Evolutionary conservation across 2,113 vertebrate species (phyloP).

Genomic region (Gambusia affinis): DNA sequence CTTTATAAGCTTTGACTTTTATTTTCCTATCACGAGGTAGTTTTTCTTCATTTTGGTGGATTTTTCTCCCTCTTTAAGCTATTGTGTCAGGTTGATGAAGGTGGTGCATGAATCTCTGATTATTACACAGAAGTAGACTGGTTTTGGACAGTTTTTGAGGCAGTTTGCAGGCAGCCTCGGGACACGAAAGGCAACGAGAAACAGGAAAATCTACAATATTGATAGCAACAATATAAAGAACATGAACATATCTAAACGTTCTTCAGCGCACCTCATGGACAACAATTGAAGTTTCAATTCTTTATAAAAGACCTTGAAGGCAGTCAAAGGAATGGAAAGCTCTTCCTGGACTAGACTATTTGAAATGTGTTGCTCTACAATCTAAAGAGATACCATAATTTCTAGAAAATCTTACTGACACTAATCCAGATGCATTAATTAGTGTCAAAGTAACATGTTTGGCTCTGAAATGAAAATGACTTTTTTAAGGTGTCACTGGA

Average conservation of each 20-base stretch:
- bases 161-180: neutral
- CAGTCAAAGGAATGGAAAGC: neutral
- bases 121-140: neutral
- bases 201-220: constrained; percentile 19
- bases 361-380: neutral
- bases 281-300: constrained; percentile 17
- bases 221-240: constrained; percentile 27
- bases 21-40: no score
- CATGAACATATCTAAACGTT: constrained; percentile 18
- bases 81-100: no score
- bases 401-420: no score
- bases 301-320: constrained; percentile 33
- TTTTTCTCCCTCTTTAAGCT: no score
- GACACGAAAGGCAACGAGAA: constrained; percentile 5
- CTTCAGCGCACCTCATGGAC: constrained; percentile 12
- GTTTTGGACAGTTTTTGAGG: constrained; percentile 8
- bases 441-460: no score
- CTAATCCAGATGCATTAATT: no score
- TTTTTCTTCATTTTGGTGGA: no score
- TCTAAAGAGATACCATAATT: no score
- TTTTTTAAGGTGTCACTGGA: no score
- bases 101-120: neutral
- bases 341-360: constrained; percentile 10
- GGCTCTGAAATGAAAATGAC: no score
- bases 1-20: neutral